These are phyloP conservation scores for Catocala nupta DNA, from an alignment of 2,888 invertebrate genomes.

Conservation along the genomic window DNA sequence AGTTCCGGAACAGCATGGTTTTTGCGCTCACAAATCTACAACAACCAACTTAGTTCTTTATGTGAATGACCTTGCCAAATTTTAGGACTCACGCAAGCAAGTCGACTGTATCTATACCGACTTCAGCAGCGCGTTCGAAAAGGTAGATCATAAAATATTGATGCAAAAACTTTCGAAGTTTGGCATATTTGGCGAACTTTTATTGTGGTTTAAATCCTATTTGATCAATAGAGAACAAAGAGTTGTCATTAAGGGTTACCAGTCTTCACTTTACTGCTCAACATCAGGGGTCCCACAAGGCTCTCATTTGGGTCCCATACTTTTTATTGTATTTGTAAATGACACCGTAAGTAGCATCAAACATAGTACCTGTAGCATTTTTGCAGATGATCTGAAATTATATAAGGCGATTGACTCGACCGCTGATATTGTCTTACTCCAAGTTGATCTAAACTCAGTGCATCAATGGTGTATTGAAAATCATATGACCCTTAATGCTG, in stretches of 20 bases:
- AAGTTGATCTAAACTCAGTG: no score
- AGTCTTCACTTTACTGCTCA: conserved; percentile 4
- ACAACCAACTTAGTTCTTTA: neutral
- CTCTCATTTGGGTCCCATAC: conserved; percentile 9
- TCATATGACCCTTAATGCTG: no score
- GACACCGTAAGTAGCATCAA: neutral
- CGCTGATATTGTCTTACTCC: no score
- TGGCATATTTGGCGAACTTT: neutral
- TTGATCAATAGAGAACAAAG: neutral
- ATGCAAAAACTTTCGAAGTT: conserved; percentile 2
- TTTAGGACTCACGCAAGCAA: neutral
- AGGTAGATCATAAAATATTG: conserved; percentile 2
- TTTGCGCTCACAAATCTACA: neutral
- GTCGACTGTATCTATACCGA: neutral
- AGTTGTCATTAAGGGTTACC: conserved; percentile 5
- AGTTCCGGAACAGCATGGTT: neutral
- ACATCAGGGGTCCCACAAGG: conserved; percentile 9
- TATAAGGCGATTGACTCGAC: no score
- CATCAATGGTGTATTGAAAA: no score
- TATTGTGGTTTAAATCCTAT: conserved; percentile 5
- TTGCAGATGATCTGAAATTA: no score
- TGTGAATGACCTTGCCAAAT: neutral
- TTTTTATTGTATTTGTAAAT: neutral
- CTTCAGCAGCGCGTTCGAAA: conserved; percentile 14
- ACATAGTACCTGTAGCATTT: neutral